phyloP scores from a whole-genome alignment of 2,797 vertebrate genomes.

The Denticeps clupeoides region DNA sequence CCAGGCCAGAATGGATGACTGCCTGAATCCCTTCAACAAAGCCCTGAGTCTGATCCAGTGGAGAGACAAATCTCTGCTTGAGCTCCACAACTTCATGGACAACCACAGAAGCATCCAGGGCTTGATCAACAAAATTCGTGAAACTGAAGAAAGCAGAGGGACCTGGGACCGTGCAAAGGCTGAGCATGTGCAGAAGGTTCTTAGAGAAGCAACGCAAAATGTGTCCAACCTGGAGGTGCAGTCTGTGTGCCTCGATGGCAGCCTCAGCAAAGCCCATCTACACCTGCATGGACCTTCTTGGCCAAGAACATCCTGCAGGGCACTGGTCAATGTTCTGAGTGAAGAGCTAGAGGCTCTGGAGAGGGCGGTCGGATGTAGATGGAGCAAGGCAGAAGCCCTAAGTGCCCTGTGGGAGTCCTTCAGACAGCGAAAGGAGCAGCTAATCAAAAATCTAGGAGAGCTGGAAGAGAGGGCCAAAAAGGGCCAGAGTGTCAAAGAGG shows the following conservation, averaged over 20 bases:
- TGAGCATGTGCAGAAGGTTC: slow-evolving; percentile 61
- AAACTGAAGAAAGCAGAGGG: slow-evolving; percentile 63
- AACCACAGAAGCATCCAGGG: slow-evolving; percentile 39
- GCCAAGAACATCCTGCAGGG: slow-evolving; percentile 60
- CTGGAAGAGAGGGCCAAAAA: slow-evolving; percentile 80
- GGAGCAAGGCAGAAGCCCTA: slow-evolving; percentile 75
- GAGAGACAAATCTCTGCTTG: slow-evolving; percentile 59
- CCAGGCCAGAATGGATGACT: slow-evolving; percentile 70
- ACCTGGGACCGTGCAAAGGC: slow-evolving; percentile 75
- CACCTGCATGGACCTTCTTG: slow-evolving; percentile 54
- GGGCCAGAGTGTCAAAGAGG: slow-evolving; percentile 71
- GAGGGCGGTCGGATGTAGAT: slow-evolving; percentile 69
- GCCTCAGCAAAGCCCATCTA: slow-evolving; percentile 77
- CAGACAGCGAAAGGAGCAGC: slow-evolving; percentile 71
- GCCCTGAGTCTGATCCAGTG: slow-evolving; percentile 63
- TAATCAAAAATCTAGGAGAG: slow-evolving; percentile 81
- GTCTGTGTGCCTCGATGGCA: slow-evolving; percentile 70
- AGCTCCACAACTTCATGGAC: slow-evolving; percentile 63
- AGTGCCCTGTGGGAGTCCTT: slow-evolving; percentile 70
- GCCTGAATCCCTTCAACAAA: slow-evolving; percentile 74
- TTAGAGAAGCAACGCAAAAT: slow-evolving; percentile 56
- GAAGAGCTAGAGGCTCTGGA: slow-evolving; percentile 62
- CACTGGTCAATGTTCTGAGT: slow-evolving; percentile 50
- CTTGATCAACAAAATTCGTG: slow-evolving; percentile 55
- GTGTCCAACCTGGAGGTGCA: slow-evolving; percentile 65